phyloP scores from a whole-genome alignment of 2,797 vertebrate species.

The Tangara arthus region DNA sequence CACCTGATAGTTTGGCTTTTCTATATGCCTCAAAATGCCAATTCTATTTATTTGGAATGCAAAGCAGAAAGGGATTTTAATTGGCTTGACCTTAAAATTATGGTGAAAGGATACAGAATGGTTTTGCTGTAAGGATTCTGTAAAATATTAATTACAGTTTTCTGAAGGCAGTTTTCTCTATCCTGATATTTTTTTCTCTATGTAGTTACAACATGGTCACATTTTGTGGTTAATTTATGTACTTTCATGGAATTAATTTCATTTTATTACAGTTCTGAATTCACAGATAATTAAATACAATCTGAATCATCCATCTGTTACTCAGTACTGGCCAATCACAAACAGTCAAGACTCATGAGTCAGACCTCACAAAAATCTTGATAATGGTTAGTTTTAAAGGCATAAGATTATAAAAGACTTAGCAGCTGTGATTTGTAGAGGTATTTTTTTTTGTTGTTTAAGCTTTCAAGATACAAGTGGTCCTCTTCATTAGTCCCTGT shows the following conservation, averaged over 20 bases:
- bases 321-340: constrained; percentile 3
- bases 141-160: not conserved
- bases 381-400: constrained; percentile 1
- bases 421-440: not conserved
- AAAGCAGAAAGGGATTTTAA: not conserved
- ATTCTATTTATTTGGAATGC: not conserved
- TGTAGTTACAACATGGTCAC: not conserved
- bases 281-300: constrained; percentile 37
- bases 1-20: not conserved
- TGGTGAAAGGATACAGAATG: not conserved
- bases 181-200: not conserved
- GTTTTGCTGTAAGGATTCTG: not conserved
- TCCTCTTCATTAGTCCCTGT: not conserved
- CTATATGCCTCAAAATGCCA: not conserved
- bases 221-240: constrained; percentile 7
- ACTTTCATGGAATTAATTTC: constrained; percentile 9
- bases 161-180: not conserved
- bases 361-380: constrained; percentile 11
- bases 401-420: not conserved
- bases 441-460: not conserved
- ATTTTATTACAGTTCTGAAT: constrained; percentile 32
- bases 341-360: constrained; percentile 3
- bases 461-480: not conserved
- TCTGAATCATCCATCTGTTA: constrained; percentile 45
- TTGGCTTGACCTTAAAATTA: not conserved